phyloP scores from a whole-genome alignment of 2,797 vertebrate species.

The Chlorospingus semifuscus region DNA sequence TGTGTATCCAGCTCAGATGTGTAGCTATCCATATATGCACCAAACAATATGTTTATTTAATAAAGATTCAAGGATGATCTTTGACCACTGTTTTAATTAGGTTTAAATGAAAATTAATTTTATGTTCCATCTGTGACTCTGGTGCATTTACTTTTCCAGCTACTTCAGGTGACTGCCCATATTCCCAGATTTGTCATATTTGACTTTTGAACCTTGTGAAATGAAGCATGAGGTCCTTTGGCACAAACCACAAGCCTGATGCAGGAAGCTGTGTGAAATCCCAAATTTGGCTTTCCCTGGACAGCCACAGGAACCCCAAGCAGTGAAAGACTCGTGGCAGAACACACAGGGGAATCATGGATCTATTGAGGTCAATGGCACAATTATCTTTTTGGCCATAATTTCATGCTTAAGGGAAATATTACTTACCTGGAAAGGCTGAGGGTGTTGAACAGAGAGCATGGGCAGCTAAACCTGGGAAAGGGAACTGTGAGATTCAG shows the following conservation, averaged over 20 bases:
- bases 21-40: not conserved
- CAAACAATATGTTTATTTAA: not conserved
- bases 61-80: not conserved
- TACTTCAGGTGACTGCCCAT: not conserved
- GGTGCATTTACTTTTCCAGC: not conserved
- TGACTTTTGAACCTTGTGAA: not conserved
- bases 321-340: not conserved
- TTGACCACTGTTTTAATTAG: not conserved
- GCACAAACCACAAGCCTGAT: fast-evolving
- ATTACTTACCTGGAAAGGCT: not conserved
- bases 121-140: not conserved
- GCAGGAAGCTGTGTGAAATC: not conserved
- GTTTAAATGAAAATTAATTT: not conserved
- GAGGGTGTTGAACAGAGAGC: not conserved
- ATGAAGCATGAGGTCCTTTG: not conserved
- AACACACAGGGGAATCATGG: not conserved
- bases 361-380: not conserved
- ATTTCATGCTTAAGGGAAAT: not conserved
- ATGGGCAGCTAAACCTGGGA: not conserved
- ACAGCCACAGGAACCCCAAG: not conserved
- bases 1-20: not conserved
- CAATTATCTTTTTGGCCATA: not conserved
- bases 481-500: not conserved
- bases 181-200: not conserved
- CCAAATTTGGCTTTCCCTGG: not conserved